Conservation (phyloP, 2,113 vertebrate genomes). For the Isurus oxyrinchus region DNA sequence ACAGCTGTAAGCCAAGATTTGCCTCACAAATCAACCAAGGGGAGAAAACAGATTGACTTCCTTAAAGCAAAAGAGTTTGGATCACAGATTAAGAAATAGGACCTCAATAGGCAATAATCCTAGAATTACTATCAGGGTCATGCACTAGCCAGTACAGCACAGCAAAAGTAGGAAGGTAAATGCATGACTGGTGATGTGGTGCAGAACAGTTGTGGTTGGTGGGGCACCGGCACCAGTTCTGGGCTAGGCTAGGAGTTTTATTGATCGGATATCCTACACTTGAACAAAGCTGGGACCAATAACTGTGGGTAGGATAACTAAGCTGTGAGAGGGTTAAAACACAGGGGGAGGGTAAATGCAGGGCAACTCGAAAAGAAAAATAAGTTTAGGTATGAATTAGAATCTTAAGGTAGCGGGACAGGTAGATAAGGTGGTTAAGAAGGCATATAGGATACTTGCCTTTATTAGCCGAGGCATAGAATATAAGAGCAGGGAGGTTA, state of each 20-base stretch:
- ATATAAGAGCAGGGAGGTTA: no score
- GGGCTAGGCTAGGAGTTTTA: background rate
- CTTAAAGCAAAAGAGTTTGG: background rate
- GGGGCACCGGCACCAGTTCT: background rate
- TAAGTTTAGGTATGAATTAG: background rate
- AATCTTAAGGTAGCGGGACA: no score
- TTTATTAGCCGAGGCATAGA: no score
- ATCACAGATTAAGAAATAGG: background rate
- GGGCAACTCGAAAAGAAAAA: background rate
- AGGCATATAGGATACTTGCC: no score
- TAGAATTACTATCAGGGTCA: background rate
- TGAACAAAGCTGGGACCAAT: background rate
- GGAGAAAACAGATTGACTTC: background rate
- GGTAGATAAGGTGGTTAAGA: no score
- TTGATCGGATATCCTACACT: background rate
- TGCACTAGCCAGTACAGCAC: background rate
- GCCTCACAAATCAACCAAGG: background rate
- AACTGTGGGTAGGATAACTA: background rate
- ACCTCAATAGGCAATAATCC: background rate
- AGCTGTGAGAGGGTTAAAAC: background rate
- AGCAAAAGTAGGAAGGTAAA: background rate
- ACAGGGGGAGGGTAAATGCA: background rate
- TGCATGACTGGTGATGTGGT: background rate
- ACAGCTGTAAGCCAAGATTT: background rate
- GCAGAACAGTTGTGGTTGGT: background rate